Base-by-base conservation (phyloP, 2,797 vertebrate genomes). In the Pseudochromis fuscus region DNA sequence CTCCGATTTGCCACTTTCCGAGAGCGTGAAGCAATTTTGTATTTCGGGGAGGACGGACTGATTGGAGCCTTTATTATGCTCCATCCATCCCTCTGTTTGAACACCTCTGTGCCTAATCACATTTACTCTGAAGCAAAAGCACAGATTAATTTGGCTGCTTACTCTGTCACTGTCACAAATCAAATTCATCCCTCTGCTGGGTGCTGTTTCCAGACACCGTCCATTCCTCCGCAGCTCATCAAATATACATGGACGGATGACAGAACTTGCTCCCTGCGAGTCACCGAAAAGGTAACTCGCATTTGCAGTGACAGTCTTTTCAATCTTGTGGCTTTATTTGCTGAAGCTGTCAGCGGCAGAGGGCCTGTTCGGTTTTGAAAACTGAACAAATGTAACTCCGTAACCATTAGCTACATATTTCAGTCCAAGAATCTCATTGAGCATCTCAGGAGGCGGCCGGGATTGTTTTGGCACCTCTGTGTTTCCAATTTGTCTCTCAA, bases 351-450 rank as follows among this genome's bases (percentile, higher is more conserved):
- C 79, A 75, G 37, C 79, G 73, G 37, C 59, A 21, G 59, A 61
- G 15, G 21, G n/a, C 25, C 8, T 1, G 25, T 24, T 80, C 28
- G 52, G 8, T 70, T 82, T 73, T 16, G 5, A 50, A 75, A 73
- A 72, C 53, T 16, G 12, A 75, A 83, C 55, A 79, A 74, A 85
- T 83, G 60, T 40, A 64, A 48, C 42, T 80, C 56, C 9, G 3
- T 5, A 48, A 49, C 38, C 55, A 74, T 77, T 24, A 56, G 31
- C 46, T 59, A 64, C 19, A 44, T 38, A 44, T 84, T 66, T 77
- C 67, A 55, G 27, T 15, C 19, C 7, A 28, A 18, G 16, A 35
- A 72, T 67, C 38, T 49, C 21, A 40, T 68, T 7, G 52, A 44
- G 23, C 1, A 28, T 55, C 48, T 67, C 56, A 18, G 25, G 24